phyloP scores from a whole-genome alignment of 2,888 invertebrate species.

The Heliconius erato region DNA sequence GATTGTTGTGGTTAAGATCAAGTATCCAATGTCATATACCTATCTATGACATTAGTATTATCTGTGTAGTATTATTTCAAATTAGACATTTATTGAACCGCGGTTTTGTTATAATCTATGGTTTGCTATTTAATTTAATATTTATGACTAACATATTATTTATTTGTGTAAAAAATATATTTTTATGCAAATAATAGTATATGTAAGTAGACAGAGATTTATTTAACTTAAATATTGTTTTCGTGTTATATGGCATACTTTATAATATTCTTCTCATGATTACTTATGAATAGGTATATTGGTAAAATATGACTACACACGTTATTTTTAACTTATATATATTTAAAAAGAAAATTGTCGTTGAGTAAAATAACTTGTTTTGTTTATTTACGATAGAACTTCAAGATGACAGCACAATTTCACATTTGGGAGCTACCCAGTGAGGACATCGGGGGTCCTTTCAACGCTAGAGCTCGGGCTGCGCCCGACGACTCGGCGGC shows the following conservation, averaged over 20 bases:
- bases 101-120: neutral
- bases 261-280: neutral
- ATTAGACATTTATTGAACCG: neutral
- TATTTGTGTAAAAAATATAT: neutral
- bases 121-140: neutral
- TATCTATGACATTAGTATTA: neutral
- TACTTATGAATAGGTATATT: neutral
- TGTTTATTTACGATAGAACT: conserved; percentile 73
- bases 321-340: neutral
- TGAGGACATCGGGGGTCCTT: conserved; percentile 86
- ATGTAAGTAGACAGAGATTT: neutral
- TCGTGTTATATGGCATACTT: neutral
- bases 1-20: conserved; percentile 55
- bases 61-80: neutral
- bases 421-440: conserved; percentile 81
- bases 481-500: conserved; percentile 78
- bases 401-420: conserved; percentile 86
- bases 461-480: conserved; percentile 86
- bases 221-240: neutral
- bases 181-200: neutral
- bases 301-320: no score
- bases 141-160: neutral
- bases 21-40: conserved; percentile 32
- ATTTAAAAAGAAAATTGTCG: neutral
- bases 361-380: no score